phyloP scores from a whole-genome alignment of 1,140 invertebrate species.

The Harpegnathos saltator region DNA sequence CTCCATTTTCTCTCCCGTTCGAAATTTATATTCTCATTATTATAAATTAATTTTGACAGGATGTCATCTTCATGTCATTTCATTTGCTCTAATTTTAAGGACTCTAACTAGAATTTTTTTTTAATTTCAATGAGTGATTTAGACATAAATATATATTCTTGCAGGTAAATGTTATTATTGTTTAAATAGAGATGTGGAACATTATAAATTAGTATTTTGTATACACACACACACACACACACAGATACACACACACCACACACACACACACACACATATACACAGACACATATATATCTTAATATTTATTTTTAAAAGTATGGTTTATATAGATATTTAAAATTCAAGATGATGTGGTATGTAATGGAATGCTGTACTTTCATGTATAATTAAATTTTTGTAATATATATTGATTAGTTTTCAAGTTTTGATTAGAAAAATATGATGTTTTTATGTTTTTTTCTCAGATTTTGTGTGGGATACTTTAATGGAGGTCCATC shows the following conservation, averaged over 20 bases:
- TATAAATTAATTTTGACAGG: not conserved
- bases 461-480: constrained; percentile 83
- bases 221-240: no score
- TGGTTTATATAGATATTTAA: not conserved
- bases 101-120: not conserved
- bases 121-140: not conserved
- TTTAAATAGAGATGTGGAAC: not conserved
- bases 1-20: not conserved
- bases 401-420: not conserved
- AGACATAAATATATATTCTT: not conserved
- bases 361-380: no score
- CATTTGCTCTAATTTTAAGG: not conserved
- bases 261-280: no score
- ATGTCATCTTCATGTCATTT: not conserved
- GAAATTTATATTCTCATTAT: not conserved
- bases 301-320: not conserved
- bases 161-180: not conserved
- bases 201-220: not conserved
- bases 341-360: not conserved
- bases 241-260: no score
- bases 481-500: constrained; percentile 87
- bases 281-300: not conserved
- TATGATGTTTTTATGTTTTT: constrained; percentile 42
- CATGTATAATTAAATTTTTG: no score
- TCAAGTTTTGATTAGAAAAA: constrained; percentile 27